A percentile compares a stretch with the other conserved stretches of the same genome.
Evolutionary conservation across 2,888 invertebrate genomes (phyloP).

Genomic region (Lycia hirtaria): DNA sequence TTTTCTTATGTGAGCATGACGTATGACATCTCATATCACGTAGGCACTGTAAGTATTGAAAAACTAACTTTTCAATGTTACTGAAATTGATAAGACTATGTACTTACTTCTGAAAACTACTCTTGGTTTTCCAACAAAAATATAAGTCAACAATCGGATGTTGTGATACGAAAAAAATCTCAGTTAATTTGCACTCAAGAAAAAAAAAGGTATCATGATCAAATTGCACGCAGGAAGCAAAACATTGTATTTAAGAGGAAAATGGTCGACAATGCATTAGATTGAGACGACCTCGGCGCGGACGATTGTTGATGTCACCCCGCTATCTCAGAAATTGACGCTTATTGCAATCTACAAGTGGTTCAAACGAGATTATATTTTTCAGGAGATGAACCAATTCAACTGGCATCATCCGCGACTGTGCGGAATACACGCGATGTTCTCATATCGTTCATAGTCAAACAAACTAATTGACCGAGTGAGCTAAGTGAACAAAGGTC

Average conservation of each 20-base stretch:
- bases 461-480: too few species aligned
- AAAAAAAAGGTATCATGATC: background rate
- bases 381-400: conserved; percentile 15
- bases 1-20: too few species aligned
- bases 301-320: conserved; percentile 55
- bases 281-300: conserved; percentile 61
- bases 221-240: conserved; percentile 15
- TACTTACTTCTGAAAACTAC: too few species aligned
- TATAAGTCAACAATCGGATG: too few species aligned
- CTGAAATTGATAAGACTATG: too few species aligned
- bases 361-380: conserved; percentile 10
- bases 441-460: too few species aligned
- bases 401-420: background rate
- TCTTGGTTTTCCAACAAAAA: too few species aligned
- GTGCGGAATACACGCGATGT: background rate
- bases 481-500: too few species aligned
- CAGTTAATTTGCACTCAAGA: background rate
- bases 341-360: conserved; percentile 27
- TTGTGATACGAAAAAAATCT: too few species aligned
- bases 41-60: too few species aligned
- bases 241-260: conserved; percentile 30
- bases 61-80: too few species aligned
- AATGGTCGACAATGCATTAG: conserved; percentile 53
- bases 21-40: too few species aligned
- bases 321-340: conserved; percentile 33